Base-by-base conservation (phyloP, 2,797 vertebrate species). In the Sphenodon punctatus region DNA sequence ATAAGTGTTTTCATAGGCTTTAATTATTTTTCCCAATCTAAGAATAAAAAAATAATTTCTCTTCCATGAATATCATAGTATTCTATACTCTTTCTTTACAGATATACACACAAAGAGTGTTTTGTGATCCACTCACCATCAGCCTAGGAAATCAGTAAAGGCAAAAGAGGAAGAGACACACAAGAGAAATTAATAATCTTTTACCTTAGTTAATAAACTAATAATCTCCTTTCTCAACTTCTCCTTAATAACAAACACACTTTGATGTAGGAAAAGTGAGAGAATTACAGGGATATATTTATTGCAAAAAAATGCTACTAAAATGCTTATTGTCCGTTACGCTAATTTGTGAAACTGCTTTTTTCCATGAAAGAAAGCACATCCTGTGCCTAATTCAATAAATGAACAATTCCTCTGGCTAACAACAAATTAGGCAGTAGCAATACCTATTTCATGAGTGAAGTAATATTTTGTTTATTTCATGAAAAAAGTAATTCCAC, bases 81-180 rank as follows among this genome's bases (percentile, higher is more conserved):
- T 43, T 71, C 63, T 25, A 43, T 3, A 42, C 30, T 60, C 60
- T 15, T 85, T 30, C 27, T 55, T 32, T 55, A 55, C 17, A 20
- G 16, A 20, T 83, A 80, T 66, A 73, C 84, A 36, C 4, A 60
- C 65, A 79, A 51, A 56, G 69, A 45, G 78, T 80, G 65, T 51
- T 82, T 48, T 48, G 23, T 69, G 60, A 87, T 63, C 55, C 25
- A 41, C 85, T 30, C 23, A 66, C 36, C 43, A 68, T 72, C 68
- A 85, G 79, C 20, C 27, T 51, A 53, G 17, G 14, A 71, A 59
- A 53, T 16, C 27, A 32, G 32, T n/a, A n/a, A 12, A 19, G 22
- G 23, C 10, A 25, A n/a, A 11, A 16, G 27, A 42, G 30, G 10
- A 67, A 79, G 71, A 74, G 55, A n/a, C 32, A 7, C 5, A 70